These are phyloP conservation scores for Sesia bembeciformis DNA, from an alignment of 2,888 invertebrate genomes.

Conservation along the genomic window DNA sequence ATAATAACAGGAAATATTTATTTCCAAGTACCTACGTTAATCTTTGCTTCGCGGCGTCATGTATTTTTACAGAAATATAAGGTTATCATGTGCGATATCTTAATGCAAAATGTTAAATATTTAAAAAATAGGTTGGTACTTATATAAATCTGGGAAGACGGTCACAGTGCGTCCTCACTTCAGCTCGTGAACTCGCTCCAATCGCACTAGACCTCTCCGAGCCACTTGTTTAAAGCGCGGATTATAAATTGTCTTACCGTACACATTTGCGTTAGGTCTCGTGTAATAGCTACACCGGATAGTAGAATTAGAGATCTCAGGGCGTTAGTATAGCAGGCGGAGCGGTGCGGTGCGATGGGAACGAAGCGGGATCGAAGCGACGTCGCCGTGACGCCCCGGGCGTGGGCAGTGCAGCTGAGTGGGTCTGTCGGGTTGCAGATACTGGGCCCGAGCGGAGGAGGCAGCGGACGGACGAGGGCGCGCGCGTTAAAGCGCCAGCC, in stretches of 20 bases:
- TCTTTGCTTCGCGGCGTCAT: no score
- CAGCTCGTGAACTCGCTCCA: constrained; percentile 61
- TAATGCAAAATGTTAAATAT: not conserved
- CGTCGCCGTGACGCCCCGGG: constrained; percentile 37
- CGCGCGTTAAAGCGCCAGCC: constrained; percentile 62
- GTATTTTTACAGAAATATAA: no score
- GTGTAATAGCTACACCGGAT: not conserved
- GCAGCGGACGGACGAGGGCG: constrained; percentile 47
- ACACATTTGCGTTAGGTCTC: not conserved
- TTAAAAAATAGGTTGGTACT: constrained; percentile 44
- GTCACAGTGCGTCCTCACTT: constrained; percentile 50
- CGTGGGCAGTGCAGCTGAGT: constrained; percentile 59
- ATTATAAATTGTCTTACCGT: constrained; percentile 12
- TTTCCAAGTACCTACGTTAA: no score
- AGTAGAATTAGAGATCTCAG: not conserved
- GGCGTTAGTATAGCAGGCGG: constrained; percentile 32
- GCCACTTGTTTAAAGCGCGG: constrained; percentile 34
- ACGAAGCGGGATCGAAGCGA: constrained; percentile 31
- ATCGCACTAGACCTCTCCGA: constrained; percentile 71
- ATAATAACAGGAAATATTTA: no score
- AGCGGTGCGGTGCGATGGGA: constrained; percentile 67
- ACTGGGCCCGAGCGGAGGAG: constrained; percentile 48
- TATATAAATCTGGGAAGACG: constrained; percentile 42
- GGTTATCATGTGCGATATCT: not conserved
- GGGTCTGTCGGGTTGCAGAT: constrained; percentile 71